Percentiles rank a stretch among this genome's conserved stretches.
phyloP scores from a whole-genome alignment of 1,140 invertebrate species.

The Chironomus tepperi region DNA sequence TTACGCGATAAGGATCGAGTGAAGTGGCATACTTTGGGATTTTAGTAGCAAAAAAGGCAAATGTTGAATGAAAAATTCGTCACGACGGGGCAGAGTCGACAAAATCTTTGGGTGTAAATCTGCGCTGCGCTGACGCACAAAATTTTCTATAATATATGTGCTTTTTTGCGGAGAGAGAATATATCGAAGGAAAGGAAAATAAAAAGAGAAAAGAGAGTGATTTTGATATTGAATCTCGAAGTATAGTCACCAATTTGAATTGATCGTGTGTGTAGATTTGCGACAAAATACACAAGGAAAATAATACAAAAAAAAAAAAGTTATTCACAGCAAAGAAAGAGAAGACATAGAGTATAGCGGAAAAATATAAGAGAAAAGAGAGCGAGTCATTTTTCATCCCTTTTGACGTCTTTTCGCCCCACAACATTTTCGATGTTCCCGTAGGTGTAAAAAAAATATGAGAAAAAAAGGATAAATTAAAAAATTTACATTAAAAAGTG shows the following conservation, averaged over 20 bases:
- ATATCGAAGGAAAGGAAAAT: neutral
- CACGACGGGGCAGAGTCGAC: neutral
- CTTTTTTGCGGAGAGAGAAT: neutral
- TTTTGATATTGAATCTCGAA: neutral
- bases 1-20: neutral
- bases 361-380: neutral
- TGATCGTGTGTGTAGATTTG: neutral
- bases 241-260: neutral
- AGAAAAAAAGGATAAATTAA: constrained; percentile 11
- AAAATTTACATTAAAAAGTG: neutral
- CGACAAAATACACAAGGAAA: neutral
- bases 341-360: neutral
- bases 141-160: constrained; percentile 14
- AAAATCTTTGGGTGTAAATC: constrained; percentile 21
- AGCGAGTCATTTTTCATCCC: neutral
- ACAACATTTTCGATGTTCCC: constrained; percentile 7
- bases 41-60: neutral
- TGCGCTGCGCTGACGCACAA: constrained; percentile 13
- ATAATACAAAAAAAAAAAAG: neutral
- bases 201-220: neutral
- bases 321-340: neutral
- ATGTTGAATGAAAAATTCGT: neutral
- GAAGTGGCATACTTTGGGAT: neutral
- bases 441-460: constrained; percentile 8
- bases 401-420: neutral